Percentiles rank a stretch among this genome's conserved stretches.
Evolutionary conservation across 1,140 invertebrate species (phyloP).

Genomic region (Ceratoteleas bidentatus): DNA sequence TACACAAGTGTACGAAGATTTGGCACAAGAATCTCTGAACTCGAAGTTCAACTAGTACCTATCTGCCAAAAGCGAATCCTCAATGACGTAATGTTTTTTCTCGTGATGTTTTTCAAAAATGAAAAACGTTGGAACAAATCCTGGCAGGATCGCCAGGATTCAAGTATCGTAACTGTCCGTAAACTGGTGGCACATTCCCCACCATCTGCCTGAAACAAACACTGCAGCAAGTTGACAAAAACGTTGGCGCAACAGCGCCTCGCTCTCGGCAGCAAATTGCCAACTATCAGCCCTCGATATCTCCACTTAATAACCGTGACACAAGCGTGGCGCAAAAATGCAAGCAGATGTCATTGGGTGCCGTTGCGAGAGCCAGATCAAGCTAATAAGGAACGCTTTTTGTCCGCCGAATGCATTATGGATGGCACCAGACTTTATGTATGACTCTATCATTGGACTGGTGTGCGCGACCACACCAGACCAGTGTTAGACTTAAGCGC

Average conservation of each 20-base stretch:
- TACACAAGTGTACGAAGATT: no score
- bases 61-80: no score
- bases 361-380: conserved; percentile 68
- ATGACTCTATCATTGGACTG: conserved; percentile 76
- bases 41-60: no score
- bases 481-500: conserved; percentile 49
- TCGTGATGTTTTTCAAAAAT: no score
- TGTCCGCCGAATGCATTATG: conserved; percentile 77
- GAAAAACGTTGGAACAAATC: no score
- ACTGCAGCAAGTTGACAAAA: conserved; percentile 14
- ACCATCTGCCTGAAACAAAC: background rate
- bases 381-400: conserved; percentile 77
- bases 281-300: conserved; percentile 44
- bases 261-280: conserved; percentile 39
- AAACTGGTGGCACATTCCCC: background rate
- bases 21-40: no score
- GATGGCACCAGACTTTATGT: conserved; percentile 74
- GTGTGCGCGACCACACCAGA: conserved; percentile 64
- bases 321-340: conserved; percentile 44
- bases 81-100: no score
- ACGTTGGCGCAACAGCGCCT: conserved; percentile 4
- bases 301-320: conserved; percentile 43
- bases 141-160: no score
- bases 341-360: conserved; percentile 53
- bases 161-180: background rate